Evolutionary conservation across 35 echinoderm and acorn worm genomes (phyloP).

Genomic region (Lytechinus pictus): DNA sequence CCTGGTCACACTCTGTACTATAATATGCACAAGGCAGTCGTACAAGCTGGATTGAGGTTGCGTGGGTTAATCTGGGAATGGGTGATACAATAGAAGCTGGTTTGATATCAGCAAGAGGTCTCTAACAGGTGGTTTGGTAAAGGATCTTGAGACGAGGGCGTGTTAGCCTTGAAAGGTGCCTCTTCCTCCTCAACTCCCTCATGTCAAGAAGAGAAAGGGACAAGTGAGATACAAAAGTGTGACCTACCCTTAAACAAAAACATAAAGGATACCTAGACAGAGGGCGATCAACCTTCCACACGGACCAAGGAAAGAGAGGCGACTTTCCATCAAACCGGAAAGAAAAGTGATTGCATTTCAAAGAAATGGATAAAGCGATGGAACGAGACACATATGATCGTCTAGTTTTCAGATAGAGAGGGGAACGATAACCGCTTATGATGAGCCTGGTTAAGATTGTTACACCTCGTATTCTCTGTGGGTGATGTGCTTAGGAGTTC

Average conservation of each 20-base stretch:
- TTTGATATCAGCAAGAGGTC: not conserved
- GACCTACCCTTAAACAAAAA: not conserved
- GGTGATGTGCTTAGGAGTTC: not conserved
- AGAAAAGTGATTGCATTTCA: not conserved
- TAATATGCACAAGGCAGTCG: not conserved
- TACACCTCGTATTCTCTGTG: not conserved
- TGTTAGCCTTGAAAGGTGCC: conserved; percentile 27
- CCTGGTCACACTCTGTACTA: not conserved
- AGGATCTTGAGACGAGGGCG: not conserved
- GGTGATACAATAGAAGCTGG: not conserved
- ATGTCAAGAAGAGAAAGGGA: conserved; percentile 10
- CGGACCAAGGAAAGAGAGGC: not conserved
- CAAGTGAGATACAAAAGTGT: conserved; percentile 24
- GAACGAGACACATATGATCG: not conserved
- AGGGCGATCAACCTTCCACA: conserved; percentile 14
- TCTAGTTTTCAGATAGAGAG: not conserved
- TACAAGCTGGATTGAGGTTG: not conserved
- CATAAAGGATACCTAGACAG: not conserved
- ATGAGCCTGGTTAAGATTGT: not conserved
- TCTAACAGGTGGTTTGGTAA: not conserved
- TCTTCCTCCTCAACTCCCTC: not conserved
- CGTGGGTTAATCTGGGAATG: not conserved
- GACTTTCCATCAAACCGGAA: conserved; percentile 4
- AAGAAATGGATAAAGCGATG: not conserved
- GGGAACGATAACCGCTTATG: not conserved